Evolutionary conservation across 2,113 vertebrate species (phyloP).

Genomic region (Oryzias melastigma): DNA sequence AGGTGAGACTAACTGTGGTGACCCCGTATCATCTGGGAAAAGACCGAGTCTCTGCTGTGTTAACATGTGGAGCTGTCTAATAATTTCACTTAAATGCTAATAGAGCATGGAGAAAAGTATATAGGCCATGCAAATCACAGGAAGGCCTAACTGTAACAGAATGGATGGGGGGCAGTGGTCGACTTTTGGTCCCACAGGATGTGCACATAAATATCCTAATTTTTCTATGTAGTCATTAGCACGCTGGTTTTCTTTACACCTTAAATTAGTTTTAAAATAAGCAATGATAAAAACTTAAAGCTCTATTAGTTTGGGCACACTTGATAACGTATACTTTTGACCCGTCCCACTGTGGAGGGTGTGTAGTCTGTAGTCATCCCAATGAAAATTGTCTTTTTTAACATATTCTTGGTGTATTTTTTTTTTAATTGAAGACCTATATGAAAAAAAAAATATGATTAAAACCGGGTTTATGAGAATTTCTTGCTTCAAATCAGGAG

Average conservation of each 20-base stretch:
- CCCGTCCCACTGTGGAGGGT: too few species aligned
- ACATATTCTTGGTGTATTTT: too few species aligned
- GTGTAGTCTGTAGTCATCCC: too few species aligned
- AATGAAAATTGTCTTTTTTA: too few species aligned
- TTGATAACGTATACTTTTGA: too few species aligned
- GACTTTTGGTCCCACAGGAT: not conserved
- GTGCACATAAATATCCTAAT: not conserved
- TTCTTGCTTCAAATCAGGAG: too few species aligned
- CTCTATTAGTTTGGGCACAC: too few species aligned
- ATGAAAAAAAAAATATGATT: too few species aligned
- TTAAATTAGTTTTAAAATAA: too few species aligned
- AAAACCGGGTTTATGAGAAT: too few species aligned
- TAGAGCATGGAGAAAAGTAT: conserved; percentile 19
- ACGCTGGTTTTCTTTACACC: not conserved
- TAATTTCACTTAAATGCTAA: conserved; percentile 31
- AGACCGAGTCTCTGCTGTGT: conserved; percentile 8
- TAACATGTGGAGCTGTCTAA: conserved; percentile 30
- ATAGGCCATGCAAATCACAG: conserved; percentile 11
- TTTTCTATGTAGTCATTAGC: not conserved
- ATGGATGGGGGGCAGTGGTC: not conserved
- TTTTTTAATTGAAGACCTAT: too few species aligned
- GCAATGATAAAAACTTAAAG: too few species aligned
- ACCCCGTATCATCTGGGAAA: conserved; percentile 33
- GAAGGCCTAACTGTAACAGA: conserved; percentile 2
- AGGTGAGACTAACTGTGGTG: conserved; percentile 21